Evolutionary conservation across 2,888 invertebrate genomes (phyloP).

Genomic region (Melikaiella ostensackeni): DNA sequence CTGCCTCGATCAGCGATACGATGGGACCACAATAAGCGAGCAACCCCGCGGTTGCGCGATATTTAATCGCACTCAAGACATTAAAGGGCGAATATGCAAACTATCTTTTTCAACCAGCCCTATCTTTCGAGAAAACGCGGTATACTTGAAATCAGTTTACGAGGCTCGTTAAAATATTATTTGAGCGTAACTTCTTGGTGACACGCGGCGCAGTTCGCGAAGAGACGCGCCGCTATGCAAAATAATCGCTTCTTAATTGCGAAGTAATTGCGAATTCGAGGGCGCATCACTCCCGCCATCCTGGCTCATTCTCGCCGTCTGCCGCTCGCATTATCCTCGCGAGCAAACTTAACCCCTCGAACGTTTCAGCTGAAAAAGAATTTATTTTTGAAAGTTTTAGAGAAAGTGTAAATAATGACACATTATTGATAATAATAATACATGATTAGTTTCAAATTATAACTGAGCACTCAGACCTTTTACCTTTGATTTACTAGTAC

Average conservation of each 20-base stretch:
- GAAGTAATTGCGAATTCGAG: slow-evolving; percentile 74
- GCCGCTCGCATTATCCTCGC: slow-evolving; percentile 65
- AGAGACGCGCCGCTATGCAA: slow-evolving; percentile 71
- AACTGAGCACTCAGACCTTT: too few relatives aligned
- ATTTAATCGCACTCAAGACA: slow-evolving; percentile 51
- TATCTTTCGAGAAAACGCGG: slow-evolving; percentile 48
- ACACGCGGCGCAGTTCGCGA: slow-evolving; percentile 71
- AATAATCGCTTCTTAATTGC: slow-evolving; percentile 77
- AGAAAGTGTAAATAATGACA: too few relatives aligned
- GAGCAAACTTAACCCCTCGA: slow-evolving; percentile 62
- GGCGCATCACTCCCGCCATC: slow-evolving; percentile 52
- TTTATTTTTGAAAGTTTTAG: neutral
- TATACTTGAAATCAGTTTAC: slow-evolving; percentile 73
- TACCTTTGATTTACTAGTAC: too few relatives aligned
- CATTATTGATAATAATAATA: too few relatives aligned
- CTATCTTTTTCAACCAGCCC: slow-evolving; percentile 68
- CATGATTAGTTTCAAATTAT: too few relatives aligned
- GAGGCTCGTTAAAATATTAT: slow-evolving; percentile 76
- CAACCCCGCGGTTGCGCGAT: neutral
- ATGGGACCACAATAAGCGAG: slow-evolving; percentile 4
- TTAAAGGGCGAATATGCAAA: slow-evolving; percentile 73
- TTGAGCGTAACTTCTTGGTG: slow-evolving; percentile 74
- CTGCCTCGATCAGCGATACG: slow-evolving; percentile 30
- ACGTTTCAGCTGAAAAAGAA: slow-evolving; percentile 47
- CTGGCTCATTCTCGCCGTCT: slow-evolving; percentile 62